Percentiles rank a stretch among this genome's conserved stretches.
These are phyloP conservation scores for Drosophila navojoa DNA, from an alignment of 1,140 invertebrate species.

Conservation along the genomic window DNA sequence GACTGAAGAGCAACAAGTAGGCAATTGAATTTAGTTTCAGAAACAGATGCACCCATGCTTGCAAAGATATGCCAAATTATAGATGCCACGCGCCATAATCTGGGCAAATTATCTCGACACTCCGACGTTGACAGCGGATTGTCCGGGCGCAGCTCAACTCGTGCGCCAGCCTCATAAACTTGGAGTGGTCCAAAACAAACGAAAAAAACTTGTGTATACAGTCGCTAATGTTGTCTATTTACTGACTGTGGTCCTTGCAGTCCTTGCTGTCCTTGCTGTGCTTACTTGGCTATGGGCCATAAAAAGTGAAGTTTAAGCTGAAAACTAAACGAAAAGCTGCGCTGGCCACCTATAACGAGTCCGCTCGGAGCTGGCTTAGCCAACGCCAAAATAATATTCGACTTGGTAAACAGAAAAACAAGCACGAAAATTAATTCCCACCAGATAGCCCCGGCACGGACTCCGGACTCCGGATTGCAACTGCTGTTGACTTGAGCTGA, in stretches of 20 bases:
- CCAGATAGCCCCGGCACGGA: constrained; percentile 29
- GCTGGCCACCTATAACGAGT: not conserved
- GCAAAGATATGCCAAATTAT: constrained; percentile 36
- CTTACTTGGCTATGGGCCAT: constrained; percentile 30
- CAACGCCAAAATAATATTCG: constrained; percentile 42
- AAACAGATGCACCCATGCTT: constrained; percentile 12
- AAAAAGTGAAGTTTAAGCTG: constrained; percentile 39
- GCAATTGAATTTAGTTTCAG: constrained; percentile 56
- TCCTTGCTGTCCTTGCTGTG: constrained; percentile 5
- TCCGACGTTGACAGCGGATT: constrained; percentile 1
- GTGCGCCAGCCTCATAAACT: constrained; percentile 33
- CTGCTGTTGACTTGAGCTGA: constrained; percentile 34
- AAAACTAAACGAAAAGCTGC: constrained; percentile 33
- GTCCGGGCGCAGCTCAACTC: constrained; percentile 11
- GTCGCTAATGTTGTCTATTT: constrained; percentile 40
- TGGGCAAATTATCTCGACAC: constrained; percentile 44
- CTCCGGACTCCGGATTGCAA: constrained; percentile 18
- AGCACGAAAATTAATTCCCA: constrained; percentile 51
- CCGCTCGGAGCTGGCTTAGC: constrained; percentile 14
- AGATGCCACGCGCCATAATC: constrained; percentile 59
- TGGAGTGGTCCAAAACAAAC: constrained; percentile 5
- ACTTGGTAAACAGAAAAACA: constrained; percentile 44
- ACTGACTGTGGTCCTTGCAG: constrained; percentile 9
- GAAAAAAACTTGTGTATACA: constrained; percentile 15
- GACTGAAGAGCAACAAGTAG: constrained; percentile 39